Base-by-base conservation (phyloP, 2,797 vertebrate genomes). In the Coracias cyanogaster region DNA sequence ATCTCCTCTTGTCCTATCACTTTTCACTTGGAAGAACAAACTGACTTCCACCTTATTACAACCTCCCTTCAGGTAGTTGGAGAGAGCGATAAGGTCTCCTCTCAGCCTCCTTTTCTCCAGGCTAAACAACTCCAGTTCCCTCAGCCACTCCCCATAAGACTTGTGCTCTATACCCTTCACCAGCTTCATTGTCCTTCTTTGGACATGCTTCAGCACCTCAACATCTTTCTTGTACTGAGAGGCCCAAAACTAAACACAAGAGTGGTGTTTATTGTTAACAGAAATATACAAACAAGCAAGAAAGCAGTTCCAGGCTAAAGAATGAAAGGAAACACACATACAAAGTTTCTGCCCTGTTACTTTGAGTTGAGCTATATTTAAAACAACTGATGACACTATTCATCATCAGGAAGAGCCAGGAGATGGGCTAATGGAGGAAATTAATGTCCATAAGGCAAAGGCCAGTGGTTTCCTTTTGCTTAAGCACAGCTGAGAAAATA, bases 401-500 rank as follows among this genome's bases (percentile, higher is more conserved):
- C 22, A 45, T 60, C 49, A 72, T n/a, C 69, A 90, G 62, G 43
- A 94, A 58, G 35, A 79, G 69, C 13, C 46, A 79, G 58, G 58
- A 96, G 72, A 86, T 86, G 58, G 43, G 10, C 13, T 88, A 82
- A 90, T 83, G 48, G 26, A 66, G 41, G 80, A 79, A 95, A 94
- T 87, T 37, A 81, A 76, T 52, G 43, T 76, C 72, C 72, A 31
- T 51, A 62, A 91, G 66, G 39, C 65, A 95, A 92, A 89, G 57
- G 61, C 76, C 65, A 78, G 41, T 71, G 37, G 14, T 80, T 96
- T 95, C 86, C 61, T 95, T 87, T 94, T 71, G 22, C 61, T 92
- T 89, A 64, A 93, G 21, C 69, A 89, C 89, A 95, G 79, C 76
- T 93, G 94, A 94, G 82, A 94, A 96, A 94, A 96, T 94, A 88